Conservation (phyloP, 1,140 invertebrate genomes). For the Pogonomyrmex californicus region DNA sequence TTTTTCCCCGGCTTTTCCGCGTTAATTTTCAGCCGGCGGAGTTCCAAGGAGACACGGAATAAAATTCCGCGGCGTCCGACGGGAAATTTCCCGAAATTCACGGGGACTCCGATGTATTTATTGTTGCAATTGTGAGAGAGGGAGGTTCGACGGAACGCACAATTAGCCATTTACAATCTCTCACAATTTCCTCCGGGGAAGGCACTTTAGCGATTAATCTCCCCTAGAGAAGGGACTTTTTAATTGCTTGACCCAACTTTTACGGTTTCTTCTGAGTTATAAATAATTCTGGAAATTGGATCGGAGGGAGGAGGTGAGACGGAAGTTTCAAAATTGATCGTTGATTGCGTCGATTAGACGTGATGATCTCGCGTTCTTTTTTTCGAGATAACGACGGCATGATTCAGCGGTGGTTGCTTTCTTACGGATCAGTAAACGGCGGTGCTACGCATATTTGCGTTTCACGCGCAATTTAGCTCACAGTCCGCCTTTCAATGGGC, state of each 20-base stretch:
- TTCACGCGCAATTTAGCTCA: slow-evolving; percentile 41
- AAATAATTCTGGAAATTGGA: slow-evolving; percentile 6
- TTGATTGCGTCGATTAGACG: slow-evolving; percentile 5
- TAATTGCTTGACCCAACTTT: slow-evolving; percentile 27
- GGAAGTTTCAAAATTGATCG: neutral
- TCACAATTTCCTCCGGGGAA: no score
- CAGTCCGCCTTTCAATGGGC: neutral
- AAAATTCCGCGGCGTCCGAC: slow-evolving; percentile 24
- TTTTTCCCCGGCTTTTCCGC: neutral
- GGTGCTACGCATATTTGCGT: neutral
- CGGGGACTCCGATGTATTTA: slow-evolving; percentile 19
- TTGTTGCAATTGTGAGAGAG: neutral
- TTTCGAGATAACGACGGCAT: neutral
- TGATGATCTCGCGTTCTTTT: neutral
- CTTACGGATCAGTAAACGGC: neutral
- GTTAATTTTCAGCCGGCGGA: slow-evolving; percentile 32
- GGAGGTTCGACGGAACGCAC: slow-evolving; percentile 20
- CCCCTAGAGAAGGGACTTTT: slow-evolving; percentile 13
- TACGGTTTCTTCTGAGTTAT: neutral
- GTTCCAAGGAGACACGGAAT: slow-evolving; percentile 2
- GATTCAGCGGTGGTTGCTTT: neutral
- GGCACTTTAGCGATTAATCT: slow-evolving; percentile 44
- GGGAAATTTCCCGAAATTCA: slow-evolving; percentile 39
- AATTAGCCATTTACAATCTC: slow-evolving; percentile 23
- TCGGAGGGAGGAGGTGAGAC: neutral